Evolutionary conservation across 2,797 vertebrate species (phyloP).

Genomic region (Peromyscus melanophrys): DNA sequence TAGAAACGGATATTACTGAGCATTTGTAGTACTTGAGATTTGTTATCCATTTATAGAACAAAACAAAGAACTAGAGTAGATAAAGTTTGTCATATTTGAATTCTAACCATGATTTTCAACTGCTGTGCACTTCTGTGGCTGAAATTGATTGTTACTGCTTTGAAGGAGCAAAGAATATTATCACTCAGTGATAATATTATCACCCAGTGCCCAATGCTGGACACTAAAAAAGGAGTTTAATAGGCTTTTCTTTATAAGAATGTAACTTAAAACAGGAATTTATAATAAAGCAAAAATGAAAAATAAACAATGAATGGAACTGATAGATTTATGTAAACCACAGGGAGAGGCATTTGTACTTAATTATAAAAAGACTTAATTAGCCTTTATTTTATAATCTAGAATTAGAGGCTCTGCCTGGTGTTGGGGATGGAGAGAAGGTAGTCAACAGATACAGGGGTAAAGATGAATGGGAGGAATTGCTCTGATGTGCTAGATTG

Average conservation of each 20-base stretch:
- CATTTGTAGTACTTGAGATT: constrained; percentile 45
- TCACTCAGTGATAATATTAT: neutral
- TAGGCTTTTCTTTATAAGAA: neutral
- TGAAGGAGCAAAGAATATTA: constrained; percentile 19
- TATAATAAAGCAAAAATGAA: constrained; percentile 5
- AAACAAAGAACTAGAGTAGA: constrained; percentile 45
- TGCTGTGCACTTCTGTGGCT: constrained; percentile 43
- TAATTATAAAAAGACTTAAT: constrained; percentile 22
- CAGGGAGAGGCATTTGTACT: neutral
- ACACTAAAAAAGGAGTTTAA: neutral
- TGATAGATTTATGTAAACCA: constrained; percentile 23
- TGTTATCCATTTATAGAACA: constrained; percentile 23
- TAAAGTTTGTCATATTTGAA: constrained; percentile 11
- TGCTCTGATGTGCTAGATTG: neutral
- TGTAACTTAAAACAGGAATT: neutral
- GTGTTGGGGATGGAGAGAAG: neutral
- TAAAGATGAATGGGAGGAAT: neutral
- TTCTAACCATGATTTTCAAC: constrained; percentile 59
- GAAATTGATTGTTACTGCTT: constrained; percentile 53
- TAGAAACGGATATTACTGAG: neutral
- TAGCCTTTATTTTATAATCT: constrained; percentile 14
- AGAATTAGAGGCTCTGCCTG: neutral
- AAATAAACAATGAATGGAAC: constrained; percentile 14
- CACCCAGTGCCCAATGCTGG: neutral
- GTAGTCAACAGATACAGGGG: neutral